Evolutionary conservation across 2,888 invertebrate species (phyloP).

Genomic region (Pomacea canaliculata): DNA sequence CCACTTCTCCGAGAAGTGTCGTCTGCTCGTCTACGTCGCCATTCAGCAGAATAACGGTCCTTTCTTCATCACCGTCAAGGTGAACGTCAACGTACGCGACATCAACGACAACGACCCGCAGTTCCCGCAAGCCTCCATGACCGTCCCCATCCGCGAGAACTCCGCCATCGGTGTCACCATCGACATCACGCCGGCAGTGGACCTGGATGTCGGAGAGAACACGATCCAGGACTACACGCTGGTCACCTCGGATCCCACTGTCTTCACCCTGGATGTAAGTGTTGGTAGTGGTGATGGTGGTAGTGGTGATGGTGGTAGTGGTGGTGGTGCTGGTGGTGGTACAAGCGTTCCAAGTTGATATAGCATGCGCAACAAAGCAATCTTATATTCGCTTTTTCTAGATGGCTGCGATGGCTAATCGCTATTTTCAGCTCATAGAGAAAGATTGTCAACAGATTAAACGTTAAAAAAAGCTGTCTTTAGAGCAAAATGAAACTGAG

Average conservation of each 20-base stretch:
- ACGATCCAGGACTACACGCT: constrained; percentile 25
- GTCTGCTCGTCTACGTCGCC: constrained; percentile 30
- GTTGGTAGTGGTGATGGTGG: neutral
- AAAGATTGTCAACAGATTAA: too few species aligned
- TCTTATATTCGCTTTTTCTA: too few species aligned
- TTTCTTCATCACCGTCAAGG: constrained; percentile 31
- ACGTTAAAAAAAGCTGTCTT: too few species aligned
- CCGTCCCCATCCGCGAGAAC: constrained; percentile 29
- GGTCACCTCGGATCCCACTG: constrained; percentile 12
- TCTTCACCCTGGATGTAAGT: constrained; percentile 16
- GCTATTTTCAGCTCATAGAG: too few species aligned
- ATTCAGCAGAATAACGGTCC: constrained; percentile 31
- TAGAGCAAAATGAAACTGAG: too few species aligned
- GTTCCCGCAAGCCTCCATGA: constrained; percentile 27
- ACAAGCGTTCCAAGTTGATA: too few species aligned
- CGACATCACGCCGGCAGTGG: constrained; percentile 28
- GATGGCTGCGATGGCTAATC: too few species aligned
- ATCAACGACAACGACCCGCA: constrained; percentile 34
- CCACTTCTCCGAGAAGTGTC: constrained; percentile 23
- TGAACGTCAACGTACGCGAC: constrained; percentile 29
- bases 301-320: too few species aligned
- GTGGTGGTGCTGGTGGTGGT: too few species aligned
- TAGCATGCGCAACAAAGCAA: too few species aligned
- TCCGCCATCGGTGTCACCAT: constrained; percentile 15
- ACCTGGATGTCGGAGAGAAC: constrained; percentile 29